phyloP scores from a whole-genome alignment of 2,888 invertebrate species.

The Aelia acuminata region DNA sequence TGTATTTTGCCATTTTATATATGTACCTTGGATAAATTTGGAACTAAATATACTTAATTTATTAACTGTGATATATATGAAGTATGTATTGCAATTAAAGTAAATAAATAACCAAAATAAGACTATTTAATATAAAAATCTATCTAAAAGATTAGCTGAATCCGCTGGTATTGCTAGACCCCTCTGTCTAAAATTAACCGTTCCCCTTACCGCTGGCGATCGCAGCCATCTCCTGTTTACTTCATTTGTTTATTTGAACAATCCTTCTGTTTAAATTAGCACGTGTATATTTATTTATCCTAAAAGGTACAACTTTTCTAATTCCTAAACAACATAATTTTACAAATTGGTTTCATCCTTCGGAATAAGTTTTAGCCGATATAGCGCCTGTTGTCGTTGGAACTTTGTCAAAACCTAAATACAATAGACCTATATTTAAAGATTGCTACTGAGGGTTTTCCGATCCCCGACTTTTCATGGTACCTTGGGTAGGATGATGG shows the following conservation, averaged over 20 bases:
- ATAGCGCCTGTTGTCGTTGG: conserved; percentile 5
- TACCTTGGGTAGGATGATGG: not conserved
- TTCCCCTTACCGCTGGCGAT: not conserved
- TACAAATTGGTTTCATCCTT: not conserved
- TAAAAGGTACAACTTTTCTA: not conserved
- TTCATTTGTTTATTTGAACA: not conserved
- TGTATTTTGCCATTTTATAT: no score
- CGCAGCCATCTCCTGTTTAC: not conserved
- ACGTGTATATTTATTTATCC: not conserved
- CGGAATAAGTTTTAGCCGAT: not conserved
- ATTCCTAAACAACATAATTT: not conserved
- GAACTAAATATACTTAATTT: not conserved
- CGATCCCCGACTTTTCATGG: conserved; percentile 4
- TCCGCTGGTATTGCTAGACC: not conserved
- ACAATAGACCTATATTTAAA: conserved; percentile 35
- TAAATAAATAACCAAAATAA: not conserved
- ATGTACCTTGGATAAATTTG: no score
- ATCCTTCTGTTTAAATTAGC: not conserved
- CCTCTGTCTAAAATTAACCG: conserved; percentile 44
- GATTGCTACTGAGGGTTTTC: conserved; percentile 7
- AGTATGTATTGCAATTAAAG: no score
- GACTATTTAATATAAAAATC: not conserved
- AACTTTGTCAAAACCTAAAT: conserved; percentile 3
- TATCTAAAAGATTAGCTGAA: not conserved
- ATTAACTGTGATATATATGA: no score